These are phyloP conservation scores for Strigops habroptila DNA, from an alignment of 2,113 vertebrate species.

Conservation along the genomic window DNA sequence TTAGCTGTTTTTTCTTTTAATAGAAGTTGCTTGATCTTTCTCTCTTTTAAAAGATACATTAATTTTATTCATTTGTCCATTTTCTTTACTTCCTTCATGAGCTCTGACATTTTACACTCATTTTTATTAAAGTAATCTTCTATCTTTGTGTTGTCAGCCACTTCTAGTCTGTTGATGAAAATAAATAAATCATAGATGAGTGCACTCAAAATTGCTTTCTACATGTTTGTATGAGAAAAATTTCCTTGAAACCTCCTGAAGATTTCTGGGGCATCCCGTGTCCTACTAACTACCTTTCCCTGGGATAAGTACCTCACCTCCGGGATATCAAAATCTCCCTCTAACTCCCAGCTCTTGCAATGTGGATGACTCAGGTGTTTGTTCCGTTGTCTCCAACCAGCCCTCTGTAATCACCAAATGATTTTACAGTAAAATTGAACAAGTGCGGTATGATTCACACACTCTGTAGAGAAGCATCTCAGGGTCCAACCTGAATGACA, in stretches of 20 bases:
- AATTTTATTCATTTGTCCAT: background rate
- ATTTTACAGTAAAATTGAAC: background rate
- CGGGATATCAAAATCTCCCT: background rate
- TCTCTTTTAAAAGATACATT: background rate
- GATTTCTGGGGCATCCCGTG: background rate
- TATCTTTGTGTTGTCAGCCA: background rate
- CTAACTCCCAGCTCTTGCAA: background rate
- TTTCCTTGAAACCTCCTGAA: background rate
- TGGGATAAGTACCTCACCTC: background rate
- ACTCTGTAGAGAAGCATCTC: background rate
- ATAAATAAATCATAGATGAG: background rate
- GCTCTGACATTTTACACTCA: background rate
- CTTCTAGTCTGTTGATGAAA: background rate
- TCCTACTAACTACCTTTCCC: background rate
- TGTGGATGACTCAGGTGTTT: background rate
- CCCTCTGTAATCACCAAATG: background rate
- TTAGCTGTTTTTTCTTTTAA: too few species aligned
- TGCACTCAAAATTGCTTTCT: background rate
- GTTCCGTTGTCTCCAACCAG: background rate
- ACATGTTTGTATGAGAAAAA: background rate
- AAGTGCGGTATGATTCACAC: background rate
- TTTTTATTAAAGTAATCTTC: background rate
- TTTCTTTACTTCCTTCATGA: background rate
- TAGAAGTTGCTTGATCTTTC: background rate
- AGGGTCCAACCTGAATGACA: background rate